Percentiles rank a stretch among this genome's conserved stretches.
Evolutionary conservation across 2,113 vertebrate species (phyloP).

Genomic region (Chloropsis hardwickii): DNA sequence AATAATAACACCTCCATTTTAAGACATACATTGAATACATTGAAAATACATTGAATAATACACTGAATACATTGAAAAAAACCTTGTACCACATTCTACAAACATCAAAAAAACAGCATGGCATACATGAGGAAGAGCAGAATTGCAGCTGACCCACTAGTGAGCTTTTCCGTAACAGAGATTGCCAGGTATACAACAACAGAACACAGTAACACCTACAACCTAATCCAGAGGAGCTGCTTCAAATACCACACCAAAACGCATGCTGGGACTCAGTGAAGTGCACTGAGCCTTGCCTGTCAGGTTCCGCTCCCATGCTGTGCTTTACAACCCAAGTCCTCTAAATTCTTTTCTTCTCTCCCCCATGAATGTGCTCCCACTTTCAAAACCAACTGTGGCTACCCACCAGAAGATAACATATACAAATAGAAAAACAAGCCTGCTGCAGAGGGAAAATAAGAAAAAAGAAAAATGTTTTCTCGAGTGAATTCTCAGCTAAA

Average conservation of each 20-base stretch:
- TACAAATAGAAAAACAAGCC: neutral
- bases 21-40: too few relatives aligned
- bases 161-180: neutral
- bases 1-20: neutral
- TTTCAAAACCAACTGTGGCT: neutral
- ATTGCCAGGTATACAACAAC: neutral
- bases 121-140: neutral
- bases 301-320: neutral
- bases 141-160: neutral
- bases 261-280: neutral
- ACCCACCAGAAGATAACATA: neutral
- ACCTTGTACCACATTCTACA: neutral
- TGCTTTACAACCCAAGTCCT: neutral
- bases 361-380: neutral
- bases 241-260: neutral
- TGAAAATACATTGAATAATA: too few relatives aligned
- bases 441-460: accelerated
- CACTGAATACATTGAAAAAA: neutral
- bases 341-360: neutral
- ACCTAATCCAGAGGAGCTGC: neutral
- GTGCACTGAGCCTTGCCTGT: neutral
- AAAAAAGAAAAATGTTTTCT: neutral
- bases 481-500: neutral
- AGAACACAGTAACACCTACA: neutral
- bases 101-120: neutral